Conservation (phyloP, 1,140 invertebrate species). For the Dreissena rostriformis region DNA sequence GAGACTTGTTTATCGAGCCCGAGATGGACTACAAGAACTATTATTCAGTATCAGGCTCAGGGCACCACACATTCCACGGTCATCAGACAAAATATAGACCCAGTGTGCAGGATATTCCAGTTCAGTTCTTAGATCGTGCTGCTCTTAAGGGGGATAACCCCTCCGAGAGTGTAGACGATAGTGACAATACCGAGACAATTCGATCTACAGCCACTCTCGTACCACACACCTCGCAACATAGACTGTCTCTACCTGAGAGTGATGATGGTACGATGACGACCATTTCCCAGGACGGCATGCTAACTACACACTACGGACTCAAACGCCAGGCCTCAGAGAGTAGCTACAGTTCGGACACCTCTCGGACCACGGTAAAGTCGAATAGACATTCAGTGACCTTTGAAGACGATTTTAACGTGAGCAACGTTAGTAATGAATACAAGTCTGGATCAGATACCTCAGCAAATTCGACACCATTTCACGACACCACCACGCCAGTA, state of each 20-base stretch:
- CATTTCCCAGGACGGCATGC: constrained; percentile 38
- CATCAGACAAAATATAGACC: constrained; percentile 87
- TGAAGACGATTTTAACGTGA: constrained; percentile 75
- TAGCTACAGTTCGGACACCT: constrained; percentile 75
- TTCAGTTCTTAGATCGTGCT: constrained; percentile 61
- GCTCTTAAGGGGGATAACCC: constrained; percentile 1
- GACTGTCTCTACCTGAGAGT: constrained; percentile 68
- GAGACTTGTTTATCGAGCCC: constrained; percentile 79
- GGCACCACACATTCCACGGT: constrained; percentile 95
- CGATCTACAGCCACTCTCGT: constrained; percentile 64
- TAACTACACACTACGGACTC: constrained; percentile 40
- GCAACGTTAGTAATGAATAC: constrained; percentile 65
- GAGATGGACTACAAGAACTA: constrained; percentile 75
- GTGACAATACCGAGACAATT: constrained; percentile 52
- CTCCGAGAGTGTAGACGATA: constrained; percentile 17
- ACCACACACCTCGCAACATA: constrained; percentile 63
- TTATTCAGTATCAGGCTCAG: constrained; percentile 86
- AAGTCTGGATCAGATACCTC: constrained; percentile 88
- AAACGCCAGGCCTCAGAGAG: constrained; percentile 75
- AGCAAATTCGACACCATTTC: constrained; percentile 84
- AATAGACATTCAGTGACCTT: constrained; percentile 79
- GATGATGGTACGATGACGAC: constrained; percentile 67
- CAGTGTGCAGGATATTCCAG: constrained; percentile 80
- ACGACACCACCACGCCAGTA: constrained; percentile 80
- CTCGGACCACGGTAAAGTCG: constrained; percentile 74